Percentiles rank a stretch among this genome's conserved stretches.
Evolutionary conservation across 2,888 invertebrate genomes (phyloP).

Genomic region (Notodonta dromedarius): DNA sequence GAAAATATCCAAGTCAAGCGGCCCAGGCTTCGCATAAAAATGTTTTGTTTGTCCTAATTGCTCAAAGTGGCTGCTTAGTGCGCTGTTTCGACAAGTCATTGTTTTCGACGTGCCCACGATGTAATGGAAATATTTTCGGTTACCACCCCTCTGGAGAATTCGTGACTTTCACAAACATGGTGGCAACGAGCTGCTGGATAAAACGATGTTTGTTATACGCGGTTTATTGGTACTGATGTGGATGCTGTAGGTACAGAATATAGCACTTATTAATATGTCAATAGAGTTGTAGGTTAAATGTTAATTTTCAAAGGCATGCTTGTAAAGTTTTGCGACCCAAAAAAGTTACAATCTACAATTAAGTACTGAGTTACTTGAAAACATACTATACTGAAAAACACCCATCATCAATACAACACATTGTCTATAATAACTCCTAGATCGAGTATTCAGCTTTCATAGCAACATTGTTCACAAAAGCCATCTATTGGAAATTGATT

Average conservation of each 20-base stretch:
- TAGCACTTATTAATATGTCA: not conserved
- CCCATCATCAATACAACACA: too few relatives aligned
- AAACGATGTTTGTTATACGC: constrained; percentile 41
- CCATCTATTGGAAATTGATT: not conserved
- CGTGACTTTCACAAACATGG: constrained; percentile 70
- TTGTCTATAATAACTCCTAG: not conserved
- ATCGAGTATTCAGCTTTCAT: not conserved
- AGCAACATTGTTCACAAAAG: not conserved
- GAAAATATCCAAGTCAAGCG: constrained; percentile 36
- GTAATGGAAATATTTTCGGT: constrained; percentile 76
- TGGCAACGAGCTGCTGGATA: constrained; percentile 50
- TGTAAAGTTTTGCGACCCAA: too few relatives aligned
- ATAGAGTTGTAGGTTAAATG: not conserved
- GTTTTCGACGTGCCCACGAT: constrained; percentile 73
- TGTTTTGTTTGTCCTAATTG: constrained; percentile 83
- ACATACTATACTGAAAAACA: too few relatives aligned
- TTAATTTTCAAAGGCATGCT: not conserved
- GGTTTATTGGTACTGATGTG: constrained; percentile 2
- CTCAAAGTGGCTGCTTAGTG: constrained; percentile 78
- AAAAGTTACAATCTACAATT: too few relatives aligned
- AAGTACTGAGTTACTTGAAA: too few relatives aligned
- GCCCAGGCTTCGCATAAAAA: constrained; percentile 69
- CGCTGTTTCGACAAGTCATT: constrained; percentile 76
- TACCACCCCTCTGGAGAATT: constrained; percentile 63
- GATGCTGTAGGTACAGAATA: not conserved